phyloP scores from a whole-genome alignment of 1,140 invertebrate species.

The Conus ventricosus region DNA sequence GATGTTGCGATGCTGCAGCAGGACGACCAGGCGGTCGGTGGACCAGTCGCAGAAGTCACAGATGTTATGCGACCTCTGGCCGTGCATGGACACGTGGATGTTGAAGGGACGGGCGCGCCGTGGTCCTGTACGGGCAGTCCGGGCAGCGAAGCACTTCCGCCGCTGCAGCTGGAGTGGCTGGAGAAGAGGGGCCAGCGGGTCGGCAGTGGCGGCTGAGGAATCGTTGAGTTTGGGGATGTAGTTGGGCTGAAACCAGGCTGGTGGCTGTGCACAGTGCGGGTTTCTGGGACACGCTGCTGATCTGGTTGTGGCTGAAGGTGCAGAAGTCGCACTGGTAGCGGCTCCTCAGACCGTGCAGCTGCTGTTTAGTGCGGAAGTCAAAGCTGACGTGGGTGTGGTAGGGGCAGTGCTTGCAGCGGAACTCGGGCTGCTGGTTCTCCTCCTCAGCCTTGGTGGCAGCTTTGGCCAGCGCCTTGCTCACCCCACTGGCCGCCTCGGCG shows the following conservation, averaged over 20 bases:
- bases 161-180: neutral
- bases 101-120: slow-evolving; percentile 60
- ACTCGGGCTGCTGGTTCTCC: slow-evolving; percentile 53
- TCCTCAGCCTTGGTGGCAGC: neutral
- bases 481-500: too few relatives aligned
- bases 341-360: slow-evolving; percentile 50
- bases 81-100: slow-evolving; percentile 66
- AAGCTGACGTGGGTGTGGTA: slow-evolving; percentile 52
- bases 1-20: slow-evolving; percentile 68
- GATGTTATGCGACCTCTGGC: slow-evolving; percentile 61
- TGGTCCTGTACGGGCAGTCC: slow-evolving; percentile 65
- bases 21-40: slow-evolving; percentile 60
- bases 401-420: slow-evolving; percentile 60
- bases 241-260: slow-evolving; percentile 52
- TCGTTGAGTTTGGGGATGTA: slow-evolving; percentile 49
- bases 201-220: neutral
- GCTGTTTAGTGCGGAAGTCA: slow-evolving; percentile 58
- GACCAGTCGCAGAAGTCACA: slow-evolving; percentile 72
- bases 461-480: too few relatives aligned
- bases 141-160: slow-evolving; percentile 45
- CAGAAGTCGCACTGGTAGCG: slow-evolving; percentile 65
- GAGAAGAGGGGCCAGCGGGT: neutral
- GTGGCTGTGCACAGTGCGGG: slow-evolving; percentile 51
- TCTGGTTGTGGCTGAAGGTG: slow-evolving; percentile 59
- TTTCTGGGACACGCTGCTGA: slow-evolving; percentile 57